Evolutionary conservation across 2,797 vertebrate species (phyloP).

Genomic region (Sus cebifrons): DNA sequence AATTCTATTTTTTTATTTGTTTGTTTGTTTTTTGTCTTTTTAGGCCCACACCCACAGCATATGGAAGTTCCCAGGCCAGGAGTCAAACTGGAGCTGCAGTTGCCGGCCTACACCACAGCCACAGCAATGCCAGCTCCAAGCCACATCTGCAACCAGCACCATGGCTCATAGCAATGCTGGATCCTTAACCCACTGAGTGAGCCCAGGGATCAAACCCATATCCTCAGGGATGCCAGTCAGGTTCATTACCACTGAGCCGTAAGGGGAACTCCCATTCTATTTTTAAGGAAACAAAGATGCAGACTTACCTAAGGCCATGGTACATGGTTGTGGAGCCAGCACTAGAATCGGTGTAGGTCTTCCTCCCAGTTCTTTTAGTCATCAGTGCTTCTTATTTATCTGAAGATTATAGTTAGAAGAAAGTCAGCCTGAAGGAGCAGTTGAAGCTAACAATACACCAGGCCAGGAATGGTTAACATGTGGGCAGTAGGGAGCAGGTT

Average conservation of each 20-base stretch:
- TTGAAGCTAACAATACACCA: not conserved
- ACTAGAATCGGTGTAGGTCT: not conserved
- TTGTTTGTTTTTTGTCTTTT: too few relatives aligned
- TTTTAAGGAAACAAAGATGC: conserved; percentile 48
- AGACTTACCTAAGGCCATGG: not conserved
- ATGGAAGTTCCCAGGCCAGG: too few relatives aligned
- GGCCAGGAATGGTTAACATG: not conserved
- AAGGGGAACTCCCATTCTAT: not conserved
- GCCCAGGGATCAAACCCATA: too few relatives aligned
- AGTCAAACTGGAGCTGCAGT: too few relatives aligned
- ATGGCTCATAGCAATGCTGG: too few relatives aligned
- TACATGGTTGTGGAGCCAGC: not conserved
- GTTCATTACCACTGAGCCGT: too few relatives aligned
- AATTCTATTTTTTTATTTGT: not conserved
- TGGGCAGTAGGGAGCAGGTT: not conserved
- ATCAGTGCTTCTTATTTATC: not conserved
- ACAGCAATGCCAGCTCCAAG: too few relatives aligned
- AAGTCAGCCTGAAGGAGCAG: not conserved
- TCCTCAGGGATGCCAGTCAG: too few relatives aligned
- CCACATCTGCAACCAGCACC: too few relatives aligned
- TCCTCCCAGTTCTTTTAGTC: not conserved
- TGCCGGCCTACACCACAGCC: too few relatives aligned
- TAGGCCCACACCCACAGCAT: too few relatives aligned
- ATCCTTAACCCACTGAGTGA: too few relatives aligned
- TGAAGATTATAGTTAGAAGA: not conserved